Conservation (phyloP, 1,140 invertebrate species). For the Nasonia giraulti region DNA sequence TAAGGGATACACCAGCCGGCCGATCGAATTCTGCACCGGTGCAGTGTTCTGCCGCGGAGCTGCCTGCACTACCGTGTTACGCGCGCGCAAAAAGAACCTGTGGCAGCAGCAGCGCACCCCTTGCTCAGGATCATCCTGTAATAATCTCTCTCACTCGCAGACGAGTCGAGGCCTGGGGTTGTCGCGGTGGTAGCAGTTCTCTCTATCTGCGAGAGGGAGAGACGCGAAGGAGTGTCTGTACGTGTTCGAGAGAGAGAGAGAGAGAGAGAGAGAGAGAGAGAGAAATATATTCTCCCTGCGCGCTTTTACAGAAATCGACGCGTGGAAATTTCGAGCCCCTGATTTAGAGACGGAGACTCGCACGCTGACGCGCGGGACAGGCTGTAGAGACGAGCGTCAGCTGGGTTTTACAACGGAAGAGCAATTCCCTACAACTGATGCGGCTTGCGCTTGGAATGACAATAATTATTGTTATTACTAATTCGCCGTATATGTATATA, state of each 20-base stretch:
- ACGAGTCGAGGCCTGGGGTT: not conserved
- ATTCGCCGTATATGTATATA: not conserved
- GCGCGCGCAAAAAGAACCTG: not conserved
- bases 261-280: not conserved
- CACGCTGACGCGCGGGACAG: no score
- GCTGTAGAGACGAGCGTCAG: slow-evolving; percentile 59
- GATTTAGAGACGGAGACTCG: no score
- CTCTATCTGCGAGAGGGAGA: not conserved
- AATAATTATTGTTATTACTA: not conserved
- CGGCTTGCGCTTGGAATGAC: not conserved
- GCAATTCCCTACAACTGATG: not conserved
- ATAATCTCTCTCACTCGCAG: not conserved
- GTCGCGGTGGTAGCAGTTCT: not conserved
- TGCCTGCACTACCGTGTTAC: slow-evolving; percentile 7
- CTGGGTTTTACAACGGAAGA: slow-evolving; percentile 64
- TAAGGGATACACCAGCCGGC: slow-evolving; percentile 19
- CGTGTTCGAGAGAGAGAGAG: slow-evolving; percentile 15
- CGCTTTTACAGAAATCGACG: not conserved
- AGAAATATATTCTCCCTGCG: not conserved
- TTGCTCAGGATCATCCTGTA: not conserved
- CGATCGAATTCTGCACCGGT: slow-evolving; percentile 35
- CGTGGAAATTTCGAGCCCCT: not conserved
- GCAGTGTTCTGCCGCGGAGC: not conserved
- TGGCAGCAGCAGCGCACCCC: not conserved
- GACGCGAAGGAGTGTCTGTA: not conserved